Conservation (phyloP, 2,797 vertebrate species). For the Pangasius krempfi region DNA sequence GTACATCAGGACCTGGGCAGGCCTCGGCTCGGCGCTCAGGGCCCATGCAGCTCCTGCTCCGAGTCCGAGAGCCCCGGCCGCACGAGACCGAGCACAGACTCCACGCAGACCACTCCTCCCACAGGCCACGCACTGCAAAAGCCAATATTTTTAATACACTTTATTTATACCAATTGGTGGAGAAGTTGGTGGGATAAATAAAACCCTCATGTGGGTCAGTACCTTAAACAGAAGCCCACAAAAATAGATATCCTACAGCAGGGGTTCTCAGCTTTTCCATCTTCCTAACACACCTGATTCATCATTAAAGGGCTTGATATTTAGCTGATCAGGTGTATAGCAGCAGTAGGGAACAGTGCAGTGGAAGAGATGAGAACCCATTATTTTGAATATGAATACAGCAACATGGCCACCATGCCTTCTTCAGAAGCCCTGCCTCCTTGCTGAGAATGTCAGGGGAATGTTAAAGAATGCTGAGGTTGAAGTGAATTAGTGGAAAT, state of each 20-base stretch:
- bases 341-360: neutral
- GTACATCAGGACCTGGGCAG: slow-evolving; percentile 84
- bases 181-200: neutral
- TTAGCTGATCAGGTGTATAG: neutral
- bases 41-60: slow-evolving; percentile 86
- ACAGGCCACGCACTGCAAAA: slow-evolving; percentile 90
- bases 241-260: neutral
- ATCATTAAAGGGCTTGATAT: neutral
- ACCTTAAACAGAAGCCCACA: neutral
- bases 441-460: neutral
- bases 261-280: neutral
- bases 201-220: neutral
- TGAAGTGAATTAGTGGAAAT: neutral
- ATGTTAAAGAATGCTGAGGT: slow-evolving; percentile 11
- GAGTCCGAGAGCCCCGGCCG: slow-evolving; percentile 88
- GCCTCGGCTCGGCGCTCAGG: slow-evolving; percentile 75
- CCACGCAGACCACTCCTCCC: slow-evolving; percentile 94
- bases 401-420: neutral
- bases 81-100: slow-evolving; percentile 95
- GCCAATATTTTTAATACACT: slow-evolving; percentile 64
- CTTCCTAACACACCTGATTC: neutral
- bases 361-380: no score
- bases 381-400: neutral
- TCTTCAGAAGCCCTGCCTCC: neutral
- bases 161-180: neutral